These are phyloP conservation scores for Stenichneumon culpator DNA, from an alignment of 2,888 invertebrate genomes.

Conservation along the genomic window DNA sequence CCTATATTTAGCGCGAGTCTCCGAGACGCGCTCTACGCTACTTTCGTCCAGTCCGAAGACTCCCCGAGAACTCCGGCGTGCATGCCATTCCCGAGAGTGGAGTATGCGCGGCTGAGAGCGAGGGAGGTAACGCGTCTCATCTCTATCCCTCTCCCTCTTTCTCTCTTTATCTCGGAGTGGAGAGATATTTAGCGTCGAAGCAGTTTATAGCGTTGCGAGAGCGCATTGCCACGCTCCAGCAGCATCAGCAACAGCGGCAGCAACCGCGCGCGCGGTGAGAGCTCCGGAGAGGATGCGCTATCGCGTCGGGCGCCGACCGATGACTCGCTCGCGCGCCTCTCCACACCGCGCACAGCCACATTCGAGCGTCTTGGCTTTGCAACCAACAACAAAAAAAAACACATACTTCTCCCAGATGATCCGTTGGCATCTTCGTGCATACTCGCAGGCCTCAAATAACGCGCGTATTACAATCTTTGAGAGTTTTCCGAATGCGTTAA, in stretches of 20 bases:
- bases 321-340: constrained; percentile 47
- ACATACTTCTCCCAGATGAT: constrained; percentile 33
- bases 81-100: constrained; percentile 57
- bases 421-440: constrained; percentile 57
- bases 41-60: constrained; percentile 45
- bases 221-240: constrained; percentile 56
- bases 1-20: constrained; percentile 58
- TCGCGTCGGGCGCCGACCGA: constrained; percentile 49
- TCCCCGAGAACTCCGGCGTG: constrained; percentile 38
- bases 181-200: constrained; percentile 64
- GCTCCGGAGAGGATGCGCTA: constrained; percentile 56
- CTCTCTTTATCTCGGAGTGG: constrained; percentile 36
- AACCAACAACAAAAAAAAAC: constrained; percentile 50
- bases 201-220: constrained; percentile 61
- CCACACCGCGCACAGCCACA: constrained; percentile 23
- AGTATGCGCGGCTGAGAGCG: constrained; percentile 29
- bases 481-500: constrained; percentile 44
- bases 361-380: constrained; percentile 52
- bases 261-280: constrained; percentile 33
- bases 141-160: not conserved
- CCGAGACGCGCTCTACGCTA: constrained; percentile 52
- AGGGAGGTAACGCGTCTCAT: constrained; percentile 54
- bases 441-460: constrained; percentile 52
- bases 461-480: constrained; percentile 57
- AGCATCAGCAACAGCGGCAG: constrained; percentile 55